Percentiles rank a stretch among this genome's conserved stretches.
Conservation (phyloP, 1,140 invertebrate species). For the Eufriesea mexicana region DNA sequence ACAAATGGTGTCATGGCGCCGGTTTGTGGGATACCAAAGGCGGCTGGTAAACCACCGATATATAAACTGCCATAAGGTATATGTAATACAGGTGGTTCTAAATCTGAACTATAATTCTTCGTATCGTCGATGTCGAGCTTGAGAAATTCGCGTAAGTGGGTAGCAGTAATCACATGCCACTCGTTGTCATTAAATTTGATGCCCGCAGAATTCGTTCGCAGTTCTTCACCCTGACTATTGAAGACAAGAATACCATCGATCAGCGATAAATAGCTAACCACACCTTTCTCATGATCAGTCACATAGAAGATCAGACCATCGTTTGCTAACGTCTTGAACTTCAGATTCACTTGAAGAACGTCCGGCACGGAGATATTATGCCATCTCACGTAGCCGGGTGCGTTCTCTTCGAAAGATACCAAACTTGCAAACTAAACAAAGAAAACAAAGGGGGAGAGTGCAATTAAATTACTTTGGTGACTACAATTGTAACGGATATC, state of each 20-base stretch:
- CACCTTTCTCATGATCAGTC: slow-evolving; percentile 82
- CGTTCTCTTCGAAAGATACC: slow-evolving; percentile 84
- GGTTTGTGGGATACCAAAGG: slow-evolving; percentile 79
- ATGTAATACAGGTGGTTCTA: slow-evolving; percentile 83
- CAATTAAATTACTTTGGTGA: slow-evolving; percentile 1
- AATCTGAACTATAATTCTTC: slow-evolving; percentile 84
- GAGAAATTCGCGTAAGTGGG: slow-evolving; percentile 85
- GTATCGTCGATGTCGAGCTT: slow-evolving; percentile 93
- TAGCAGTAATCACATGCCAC: slow-evolving; percentile 96
- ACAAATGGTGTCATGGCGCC: slow-evolving; percentile 84
- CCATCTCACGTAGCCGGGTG: slow-evolving; percentile 86
- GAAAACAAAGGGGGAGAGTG: not conserved
- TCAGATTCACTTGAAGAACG: slow-evolving; percentile 90
- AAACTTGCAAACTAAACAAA: slow-evolving; percentile 82
- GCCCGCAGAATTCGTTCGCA: slow-evolving; percentile 84
- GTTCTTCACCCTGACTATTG: slow-evolving; percentile 85
- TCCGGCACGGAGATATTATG: slow-evolving; percentile 84
- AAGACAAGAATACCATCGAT: slow-evolving; percentile 87
- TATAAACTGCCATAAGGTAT: slow-evolving; percentile 88
- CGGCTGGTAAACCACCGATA: slow-evolving; percentile 91
- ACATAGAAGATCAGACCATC: slow-evolving; percentile 92
- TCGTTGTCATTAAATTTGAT: slow-evolving; percentile 92
- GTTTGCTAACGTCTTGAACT: slow-evolving; percentile 91
- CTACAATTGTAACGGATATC: not conserved
- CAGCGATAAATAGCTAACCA: slow-evolving; percentile 87